Evolutionary conservation across 2,797 vertebrate species (phyloP), one percentile per base, ranked within the genome.

Genomic region (Valencia hispanica): DNA sequence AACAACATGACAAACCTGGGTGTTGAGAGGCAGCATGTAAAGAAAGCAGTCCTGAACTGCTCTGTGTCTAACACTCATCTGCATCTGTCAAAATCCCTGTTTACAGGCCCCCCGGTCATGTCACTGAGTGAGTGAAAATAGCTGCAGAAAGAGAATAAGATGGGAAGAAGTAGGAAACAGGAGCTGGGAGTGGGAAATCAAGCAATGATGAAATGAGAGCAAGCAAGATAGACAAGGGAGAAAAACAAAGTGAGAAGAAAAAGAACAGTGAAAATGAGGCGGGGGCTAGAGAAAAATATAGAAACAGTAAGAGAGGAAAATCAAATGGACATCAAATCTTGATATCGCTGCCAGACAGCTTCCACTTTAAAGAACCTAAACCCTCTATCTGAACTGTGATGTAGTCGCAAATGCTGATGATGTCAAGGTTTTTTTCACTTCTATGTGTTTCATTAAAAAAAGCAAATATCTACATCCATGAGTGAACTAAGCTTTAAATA

Each of bases 51-150:
- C 79, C 76, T 75, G 77, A 91, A 82, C 70, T 27, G 71, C 79
- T 84, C 10, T 41, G 75, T 85, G 86, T 89, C 83, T 85, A 80
- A 81, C 76, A 79, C 80, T 89, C 81, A 84, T 91, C 85, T 88
- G 90, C 83, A 89, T 92, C 86, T 87, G 89, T 91, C 92, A 90
- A 86, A 80, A 48, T 78, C 70, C 81, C 78, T 74, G 73, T 92
- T 90, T 88, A 86, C 86, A 84, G 78, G 48, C 82, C 91, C 88
- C 57, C 70, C 61, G 74, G 91, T 82, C 84, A 89, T 92, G 87
- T 93, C 91, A 91, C 68, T 25, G 39, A 83, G 84, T 45, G 66
- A 84, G 86, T 81, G 84, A 89, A 88, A 88, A 82, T 74, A 83
- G 86, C 75, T 79, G 85, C 83, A 75, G 86, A 86, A 68, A 68